Conservation (phyloP, 2,113 vertebrate species). For the Labeo rohita region DNA sequence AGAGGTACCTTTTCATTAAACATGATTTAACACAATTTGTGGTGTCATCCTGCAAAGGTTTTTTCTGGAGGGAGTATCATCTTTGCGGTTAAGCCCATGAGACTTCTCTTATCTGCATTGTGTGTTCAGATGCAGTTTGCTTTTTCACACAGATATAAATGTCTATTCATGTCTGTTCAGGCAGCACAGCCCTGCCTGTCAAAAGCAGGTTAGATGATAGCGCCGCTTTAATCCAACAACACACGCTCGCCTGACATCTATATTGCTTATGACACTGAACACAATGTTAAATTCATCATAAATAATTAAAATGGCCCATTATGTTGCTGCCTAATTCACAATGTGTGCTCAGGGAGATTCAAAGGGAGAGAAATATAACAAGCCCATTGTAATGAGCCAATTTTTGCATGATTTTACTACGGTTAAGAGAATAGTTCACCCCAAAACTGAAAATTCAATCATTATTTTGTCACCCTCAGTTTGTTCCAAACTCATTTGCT, state of each 20-base stretch:
- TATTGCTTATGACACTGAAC: conserved; percentile 12
- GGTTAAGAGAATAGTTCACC: neutral
- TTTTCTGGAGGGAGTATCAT: conserved; percentile 32
- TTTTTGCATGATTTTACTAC: neutral
- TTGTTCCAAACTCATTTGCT: neutral
- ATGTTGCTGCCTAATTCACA: conserved; percentile 3
- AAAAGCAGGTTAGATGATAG: conserved; percentile 27
- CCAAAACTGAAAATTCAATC: neutral
- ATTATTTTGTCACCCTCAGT: neutral
- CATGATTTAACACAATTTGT: conserved; percentile 49
- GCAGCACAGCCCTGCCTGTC: neutral
- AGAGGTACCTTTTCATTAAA: conserved; percentile 58
- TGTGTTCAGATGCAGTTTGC: conserved; percentile 37
- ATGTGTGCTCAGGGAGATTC: neutral
- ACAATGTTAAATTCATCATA: neutral
- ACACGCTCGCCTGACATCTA: neutral
- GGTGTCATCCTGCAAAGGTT: conserved; percentile 32
- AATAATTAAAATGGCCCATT: conserved; percentile 3
- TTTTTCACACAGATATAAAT: conserved; percentile 24
- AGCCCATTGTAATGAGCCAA: neutral
- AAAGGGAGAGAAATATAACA: neutral
- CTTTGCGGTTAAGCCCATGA: conserved; percentile 33
- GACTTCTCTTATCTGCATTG: conserved; percentile 33
- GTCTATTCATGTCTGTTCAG: conserved; percentile 6
- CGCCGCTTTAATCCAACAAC: conserved; percentile 3